Base-by-base conservation (phyloP, 2,113 vertebrate genomes). In the Nerophis ophidion region DNA sequence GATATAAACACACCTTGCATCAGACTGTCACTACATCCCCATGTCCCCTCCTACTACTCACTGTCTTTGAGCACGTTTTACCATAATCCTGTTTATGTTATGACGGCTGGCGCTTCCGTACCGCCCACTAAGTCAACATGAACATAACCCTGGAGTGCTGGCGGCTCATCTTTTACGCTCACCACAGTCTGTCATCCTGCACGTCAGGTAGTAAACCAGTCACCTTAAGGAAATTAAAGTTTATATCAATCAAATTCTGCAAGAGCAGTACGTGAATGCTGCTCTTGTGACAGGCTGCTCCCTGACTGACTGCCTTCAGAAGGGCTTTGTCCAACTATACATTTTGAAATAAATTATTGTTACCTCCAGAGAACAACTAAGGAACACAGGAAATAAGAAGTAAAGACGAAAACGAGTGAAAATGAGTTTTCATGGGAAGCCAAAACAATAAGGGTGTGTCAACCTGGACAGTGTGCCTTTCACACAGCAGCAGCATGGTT, bases 21-120 rank as follows among this genome's bases (percentile, higher is more conserved):
- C 47, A 47, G 34, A 49, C 64, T 75, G 66, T 78, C 77, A 70
- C 49, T 61, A 53, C 64, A 63, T 65, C 73, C 60, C 33, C 57
- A 53, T 42, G 60, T 71, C 65, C 19, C n/a, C 5, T 48, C 64
- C 68, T 55, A 48, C 75, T 49, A 65, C 69, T 68, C n/a, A 66
- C 67, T 54, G 73, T 61, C 61, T 81, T 65, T 63, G 57, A 70
- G 75, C 48, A 33, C 57, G 61, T 77, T 74, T 82, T 80, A 82
- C 57, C 68, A 72, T 86, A 88, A 88, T 88, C 81, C 87, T 66
- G 69, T 67, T 76, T 69, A 67, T 60, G 60, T 73, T 80, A 68
- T 77, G 71, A 77, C 11, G 64, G 60, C 75, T 86, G 81, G 68
- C 85, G 76, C 80, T 82, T 76, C 76, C 79, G 67, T 75, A 68